phyloP scores from a whole-genome alignment of 2,113 vertebrate species.

The Osmerus mordax region DNA sequence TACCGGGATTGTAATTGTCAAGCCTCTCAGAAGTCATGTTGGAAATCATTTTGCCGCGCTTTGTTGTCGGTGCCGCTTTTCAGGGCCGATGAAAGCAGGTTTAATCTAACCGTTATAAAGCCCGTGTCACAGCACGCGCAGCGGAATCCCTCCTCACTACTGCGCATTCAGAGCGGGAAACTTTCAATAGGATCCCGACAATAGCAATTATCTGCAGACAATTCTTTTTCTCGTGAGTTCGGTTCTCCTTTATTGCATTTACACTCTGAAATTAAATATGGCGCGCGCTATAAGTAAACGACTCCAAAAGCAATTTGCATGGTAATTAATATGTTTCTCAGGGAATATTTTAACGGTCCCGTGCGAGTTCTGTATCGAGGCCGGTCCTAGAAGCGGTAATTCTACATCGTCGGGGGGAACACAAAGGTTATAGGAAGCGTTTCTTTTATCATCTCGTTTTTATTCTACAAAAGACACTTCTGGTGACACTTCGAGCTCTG shows the following conservation, averaged over 20 bases:
- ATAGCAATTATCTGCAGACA: slow-evolving; percentile 72
- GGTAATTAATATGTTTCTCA: slow-evolving; percentile 76
- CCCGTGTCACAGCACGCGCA: slow-evolving; percentile 44
- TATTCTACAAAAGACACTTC: too few species aligned
- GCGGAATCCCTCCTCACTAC: slow-evolving; percentile 36
- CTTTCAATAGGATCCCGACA: slow-evolving; percentile 73
- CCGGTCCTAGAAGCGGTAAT: too few species aligned
- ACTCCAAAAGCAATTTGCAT: slow-evolving; percentile 78
- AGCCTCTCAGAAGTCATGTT: slow-evolving; percentile 51
- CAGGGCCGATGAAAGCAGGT: slow-evolving; percentile 50
- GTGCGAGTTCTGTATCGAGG: slow-evolving; percentile 51
- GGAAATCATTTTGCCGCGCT: slow-evolving; percentile 54
- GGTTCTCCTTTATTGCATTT: slow-evolving; percentile 78
- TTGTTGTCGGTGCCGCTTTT: slow-evolving; percentile 59
- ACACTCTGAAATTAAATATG: slow-evolving; percentile 76
- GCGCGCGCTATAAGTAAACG: slow-evolving; percentile 71
- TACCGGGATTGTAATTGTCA: slow-evolving; percentile 51
- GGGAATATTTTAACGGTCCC: slow-evolving; percentile 67
- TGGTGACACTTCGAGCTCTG: too few species aligned
- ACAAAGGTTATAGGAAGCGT: slow-evolving; percentile 20
- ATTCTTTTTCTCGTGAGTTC: slow-evolving; percentile 75
- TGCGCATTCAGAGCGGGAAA: slow-evolving; percentile 46
- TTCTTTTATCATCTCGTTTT: too few species aligned
- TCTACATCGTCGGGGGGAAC: slow-evolving; percentile 3
- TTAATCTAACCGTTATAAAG: slow-evolving; percentile 69